These are phyloP conservation scores for Seladonia tumulorum DNA, from an alignment of 2,888 invertebrate species.

Conservation along the genomic window DNA sequence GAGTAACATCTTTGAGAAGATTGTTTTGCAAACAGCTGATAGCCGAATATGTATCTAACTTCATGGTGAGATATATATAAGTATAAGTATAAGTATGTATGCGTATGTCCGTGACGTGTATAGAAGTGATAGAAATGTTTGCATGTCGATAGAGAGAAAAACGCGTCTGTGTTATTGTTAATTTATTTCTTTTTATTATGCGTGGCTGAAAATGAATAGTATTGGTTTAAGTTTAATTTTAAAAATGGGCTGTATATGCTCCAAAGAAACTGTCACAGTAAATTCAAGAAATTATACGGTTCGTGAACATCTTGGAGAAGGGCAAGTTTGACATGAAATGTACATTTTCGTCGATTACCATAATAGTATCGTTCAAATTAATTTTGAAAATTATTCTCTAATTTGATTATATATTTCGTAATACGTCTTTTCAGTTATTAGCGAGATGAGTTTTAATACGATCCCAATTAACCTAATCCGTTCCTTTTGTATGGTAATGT, in stretches of 20 bases:
- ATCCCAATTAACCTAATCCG: slow-evolving; percentile 39
- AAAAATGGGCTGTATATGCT: slow-evolving; percentile 91
- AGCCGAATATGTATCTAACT: slow-evolving; percentile 29
- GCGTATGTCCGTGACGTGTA: slow-evolving; percentile 35
- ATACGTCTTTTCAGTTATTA: background rate
- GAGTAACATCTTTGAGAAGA: background rate
- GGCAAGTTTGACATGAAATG: slow-evolving; percentile 85
- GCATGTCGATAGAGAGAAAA: slow-evolving; percentile 28
- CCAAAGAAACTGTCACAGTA: slow-evolving; percentile 89
- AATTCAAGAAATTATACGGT: slow-evolving; percentile 90
- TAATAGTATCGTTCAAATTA: background rate
- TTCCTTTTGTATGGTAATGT: background rate
- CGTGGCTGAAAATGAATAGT: slow-evolving; percentile 86
- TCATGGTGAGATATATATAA: too few species aligned
- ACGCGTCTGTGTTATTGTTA: slow-evolving; percentile 13
- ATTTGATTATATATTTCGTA: background rate
- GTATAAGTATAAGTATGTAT: too few species aligned
- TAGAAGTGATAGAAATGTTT: slow-evolving; percentile 62
- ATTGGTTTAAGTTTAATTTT: slow-evolving; percentile 89
- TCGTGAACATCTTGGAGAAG: slow-evolving; percentile 90
- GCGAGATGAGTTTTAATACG: background rate
- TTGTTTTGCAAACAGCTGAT: slow-evolving; percentile 51
- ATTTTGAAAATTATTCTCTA: background rate
- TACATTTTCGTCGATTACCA: slow-evolving; percentile 12
- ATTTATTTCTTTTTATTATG: slow-evolving; percentile 43